Base-by-base conservation (phyloP, 2,797 vertebrate genomes). In the Stomatorhinus walkeri region DNA sequence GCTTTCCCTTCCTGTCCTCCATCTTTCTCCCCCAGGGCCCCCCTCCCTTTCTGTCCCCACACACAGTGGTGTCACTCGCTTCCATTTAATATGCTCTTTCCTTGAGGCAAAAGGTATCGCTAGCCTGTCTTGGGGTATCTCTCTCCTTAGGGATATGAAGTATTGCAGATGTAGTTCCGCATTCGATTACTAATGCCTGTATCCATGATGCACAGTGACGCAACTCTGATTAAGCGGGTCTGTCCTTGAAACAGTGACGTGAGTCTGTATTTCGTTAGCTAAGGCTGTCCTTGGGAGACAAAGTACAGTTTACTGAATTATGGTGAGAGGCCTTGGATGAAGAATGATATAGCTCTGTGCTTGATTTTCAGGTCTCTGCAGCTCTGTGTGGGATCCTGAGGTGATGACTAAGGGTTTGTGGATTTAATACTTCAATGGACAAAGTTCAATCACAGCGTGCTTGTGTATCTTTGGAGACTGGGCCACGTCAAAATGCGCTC, bases 181-280 rank as follows among this genome's bases (percentile, higher is more conserved):
- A 2, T 81, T 81, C 16, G 40, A 81, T 81, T 81, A 81, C 40
- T 46, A 81, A 43, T 43, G 76, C 36, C 76, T 46, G 76, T n/a
- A 40, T 7, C 12, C 36, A 43, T 36, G 19, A 46, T 46, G 76
- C 40, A 10, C 7, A 3, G 19, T 28, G 48, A 52, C 14, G 14
- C 49, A 54, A 32, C 24, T 52, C 83, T 52, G 48, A 85, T 85
- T 85, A 85, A 51, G 5, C 7, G 2, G 48, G 49, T 24, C 84
- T 51, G 84, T 85, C 48, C 84, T 85, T 85, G 84, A 51, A 85
- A 85, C 24, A 19, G 22, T 85, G 84, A 51, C 28, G 49, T 28
- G 32, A 49, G 49, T 85, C 84, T 28, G 83, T 54, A 48, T 16
- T 85, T 52, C 0, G 19, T 84, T 83, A 46, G 46, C 36, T 83